Conservation (phyloP, 2,888 invertebrate species). For the Portevinia maculata region DNA sequence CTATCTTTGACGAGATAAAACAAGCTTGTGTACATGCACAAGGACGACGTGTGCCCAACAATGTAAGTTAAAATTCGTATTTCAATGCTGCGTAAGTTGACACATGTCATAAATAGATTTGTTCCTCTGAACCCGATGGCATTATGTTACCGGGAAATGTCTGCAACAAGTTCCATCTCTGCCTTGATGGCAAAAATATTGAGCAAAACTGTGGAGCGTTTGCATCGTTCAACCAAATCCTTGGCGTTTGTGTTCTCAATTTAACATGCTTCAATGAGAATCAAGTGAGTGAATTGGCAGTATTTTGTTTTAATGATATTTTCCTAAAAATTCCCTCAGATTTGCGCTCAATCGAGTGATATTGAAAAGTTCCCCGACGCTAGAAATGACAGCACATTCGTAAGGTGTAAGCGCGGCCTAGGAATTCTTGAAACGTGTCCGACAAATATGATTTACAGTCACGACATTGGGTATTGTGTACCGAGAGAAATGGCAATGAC, state of each 20-base stretch:
- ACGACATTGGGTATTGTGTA: conserved; percentile 61
- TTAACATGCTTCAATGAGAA: conserved; percentile 46
- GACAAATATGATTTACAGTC: conserved; percentile 42
- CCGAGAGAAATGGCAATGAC: conserved; percentile 42
- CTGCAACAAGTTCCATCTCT: conserved; percentile 57
- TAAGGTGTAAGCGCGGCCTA: conserved; percentile 37
- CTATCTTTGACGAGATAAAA: conserved; percentile 55
- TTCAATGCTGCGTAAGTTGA: neutral
- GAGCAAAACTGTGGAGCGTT: conserved; percentile 67
- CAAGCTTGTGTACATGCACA: conserved; percentile 48
- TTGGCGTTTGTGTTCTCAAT: conserved; percentile 44
- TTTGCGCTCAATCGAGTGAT: conserved; percentile 49
- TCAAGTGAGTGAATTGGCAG: conserved; percentile 25
- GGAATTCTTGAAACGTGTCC: conserved; percentile 51
- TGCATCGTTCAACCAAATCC: conserved; percentile 48
- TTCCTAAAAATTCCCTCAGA: conserved; percentile 11
- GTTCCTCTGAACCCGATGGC: conserved; percentile 50
- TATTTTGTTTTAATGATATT: neutral
- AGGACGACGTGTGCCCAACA: conserved; percentile 41
- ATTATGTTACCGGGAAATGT: conserved; percentile 33
- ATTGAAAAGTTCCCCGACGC: conserved; percentile 62
- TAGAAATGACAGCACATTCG: conserved; percentile 26
- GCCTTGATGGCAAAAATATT: conserved; percentile 49
- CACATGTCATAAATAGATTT: conserved; percentile 25
- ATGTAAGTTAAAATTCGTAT: conserved; percentile 24